These are phyloP conservation scores for Atractosteus spatula DNA, from an alignment of 2,113 vertebrate genomes.

Conservation along the genomic window DNA sequence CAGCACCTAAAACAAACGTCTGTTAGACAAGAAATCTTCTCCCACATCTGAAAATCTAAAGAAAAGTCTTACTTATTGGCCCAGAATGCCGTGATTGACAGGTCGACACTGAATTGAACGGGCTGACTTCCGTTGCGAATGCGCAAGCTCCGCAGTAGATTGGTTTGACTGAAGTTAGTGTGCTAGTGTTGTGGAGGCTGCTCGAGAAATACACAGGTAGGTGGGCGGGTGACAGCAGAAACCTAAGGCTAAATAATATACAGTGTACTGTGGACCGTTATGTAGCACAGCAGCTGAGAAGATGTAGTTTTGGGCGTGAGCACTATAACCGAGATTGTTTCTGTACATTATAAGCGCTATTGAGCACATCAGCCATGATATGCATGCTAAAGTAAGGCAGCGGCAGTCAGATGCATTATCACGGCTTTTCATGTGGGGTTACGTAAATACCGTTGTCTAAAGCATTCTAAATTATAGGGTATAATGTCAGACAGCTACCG, in stretches of 20 bases:
- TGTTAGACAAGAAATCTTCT: too few species aligned
- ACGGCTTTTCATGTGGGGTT: background rate
- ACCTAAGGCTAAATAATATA: constrained; percentile 18
- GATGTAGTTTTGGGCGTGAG: background rate
- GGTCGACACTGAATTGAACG: background rate
- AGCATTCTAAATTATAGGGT: too few species aligned
- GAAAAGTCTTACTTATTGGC: too few species aligned
- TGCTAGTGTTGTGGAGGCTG: constrained; percentile 56
- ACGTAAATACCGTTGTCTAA: background rate
- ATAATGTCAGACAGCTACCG: too few species aligned
- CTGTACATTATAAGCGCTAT: background rate
- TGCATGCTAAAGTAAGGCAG: background rate
- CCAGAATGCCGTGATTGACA: too few species aligned
- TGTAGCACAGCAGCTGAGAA: background rate
- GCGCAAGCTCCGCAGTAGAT: constrained; percentile 56
- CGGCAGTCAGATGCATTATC: constrained; percentile 5
- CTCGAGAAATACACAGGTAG: constrained; percentile 60
- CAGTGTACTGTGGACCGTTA: constrained; percentile 13
- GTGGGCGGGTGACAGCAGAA: constrained; percentile 47
- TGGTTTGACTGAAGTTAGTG: constrained; percentile 35
- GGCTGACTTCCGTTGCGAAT: constrained; percentile 31
- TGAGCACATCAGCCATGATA: constrained; percentile 7
- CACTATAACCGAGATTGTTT: background rate
- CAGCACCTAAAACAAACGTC: too few species aligned
- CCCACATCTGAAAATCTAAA: too few species aligned